Evolutionary conservation across 2,888 invertebrate genomes (phyloP).

Genomic region (Sisyra nigra): DNA sequence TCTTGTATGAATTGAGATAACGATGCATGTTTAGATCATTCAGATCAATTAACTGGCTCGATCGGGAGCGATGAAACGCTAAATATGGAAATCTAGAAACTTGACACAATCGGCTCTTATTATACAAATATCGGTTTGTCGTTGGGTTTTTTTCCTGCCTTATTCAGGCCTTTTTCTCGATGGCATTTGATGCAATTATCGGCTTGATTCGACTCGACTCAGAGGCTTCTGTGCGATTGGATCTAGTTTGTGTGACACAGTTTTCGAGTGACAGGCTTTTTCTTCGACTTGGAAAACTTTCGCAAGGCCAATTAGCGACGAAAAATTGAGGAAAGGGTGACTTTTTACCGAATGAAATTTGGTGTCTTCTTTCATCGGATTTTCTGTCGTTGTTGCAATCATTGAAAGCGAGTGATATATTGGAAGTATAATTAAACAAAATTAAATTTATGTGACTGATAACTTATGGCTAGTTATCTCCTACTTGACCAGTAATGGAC

Average conservation of each 20-base stretch:
- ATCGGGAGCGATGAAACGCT: no score
- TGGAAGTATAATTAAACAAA: constrained; percentile 6
- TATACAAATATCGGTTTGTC: no score
- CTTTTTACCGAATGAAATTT: not conserved
- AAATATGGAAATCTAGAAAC: no score
- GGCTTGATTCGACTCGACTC: not conserved
- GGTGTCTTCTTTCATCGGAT: not conserved
- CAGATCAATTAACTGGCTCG: no score
- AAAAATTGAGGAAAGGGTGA: not conserved
- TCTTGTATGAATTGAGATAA: no score
- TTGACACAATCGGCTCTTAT: no score
- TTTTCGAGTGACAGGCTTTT: not conserved
- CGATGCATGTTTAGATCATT: no score
- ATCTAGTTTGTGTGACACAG: not conserved
- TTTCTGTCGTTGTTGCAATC: not conserved
- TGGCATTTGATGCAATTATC: no score
- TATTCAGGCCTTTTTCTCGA: no score
- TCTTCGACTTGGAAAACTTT: not conserved
- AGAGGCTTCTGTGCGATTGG: not conserved
- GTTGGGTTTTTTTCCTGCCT: no score
- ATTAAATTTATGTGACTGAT: constrained; percentile 8
- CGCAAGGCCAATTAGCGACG: no score
- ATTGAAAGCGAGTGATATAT: constrained; percentile 3
- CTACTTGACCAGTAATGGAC: no score
- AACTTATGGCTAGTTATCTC: constrained; percentile 2